phyloP scores from a whole-genome alignment of 2,113 vertebrate genomes.

The Panthera uncia region DNA sequence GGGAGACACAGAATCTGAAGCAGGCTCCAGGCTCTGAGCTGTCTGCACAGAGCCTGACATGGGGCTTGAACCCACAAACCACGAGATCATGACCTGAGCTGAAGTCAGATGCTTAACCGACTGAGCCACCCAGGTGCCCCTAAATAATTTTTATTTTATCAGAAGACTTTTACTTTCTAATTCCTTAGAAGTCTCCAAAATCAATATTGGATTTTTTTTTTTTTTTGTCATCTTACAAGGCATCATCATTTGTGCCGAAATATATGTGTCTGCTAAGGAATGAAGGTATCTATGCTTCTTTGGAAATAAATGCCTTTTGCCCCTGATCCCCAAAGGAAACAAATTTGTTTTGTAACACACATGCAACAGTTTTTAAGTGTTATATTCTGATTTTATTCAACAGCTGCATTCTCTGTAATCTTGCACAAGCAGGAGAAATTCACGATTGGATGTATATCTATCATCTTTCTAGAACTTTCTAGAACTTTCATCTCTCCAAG shows the following conservation, averaged over 20 bases:
- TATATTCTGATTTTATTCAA: conserved; percentile 40
- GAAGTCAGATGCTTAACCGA: too few species aligned
- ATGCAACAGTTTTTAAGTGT: conserved; percentile 45
- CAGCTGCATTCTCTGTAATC: conserved; percentile 60
- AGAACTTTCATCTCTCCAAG: conserved; percentile 50
- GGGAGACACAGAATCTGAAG: too few species aligned
- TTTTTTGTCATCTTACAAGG: not conserved
- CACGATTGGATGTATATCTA: not conserved
- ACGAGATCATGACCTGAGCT: too few species aligned
- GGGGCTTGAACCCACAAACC: too few species aligned
- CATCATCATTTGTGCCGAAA: conserved; percentile 10
- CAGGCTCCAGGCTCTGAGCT: too few species aligned
- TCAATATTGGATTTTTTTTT: not conserved
- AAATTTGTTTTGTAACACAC: not conserved
- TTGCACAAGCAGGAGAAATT: conserved; percentile 45
- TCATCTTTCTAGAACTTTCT: conserved; percentile 51
- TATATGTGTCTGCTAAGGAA: not conserved
- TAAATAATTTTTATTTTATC: conserved; percentile 41
- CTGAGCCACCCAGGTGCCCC: too few species aligned
- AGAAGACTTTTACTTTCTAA: not conserved
- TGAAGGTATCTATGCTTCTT: not conserved
- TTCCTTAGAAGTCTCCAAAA: not conserved
- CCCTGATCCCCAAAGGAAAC: not conserved
- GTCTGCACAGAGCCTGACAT: too few species aligned
- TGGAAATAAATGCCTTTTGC: conserved; percentile 37